Evolutionary conservation across 2,113 vertebrate species (phyloP), one percentile per base, ranked within the genome.

Genomic region (Turdus rufiventris): DNA sequence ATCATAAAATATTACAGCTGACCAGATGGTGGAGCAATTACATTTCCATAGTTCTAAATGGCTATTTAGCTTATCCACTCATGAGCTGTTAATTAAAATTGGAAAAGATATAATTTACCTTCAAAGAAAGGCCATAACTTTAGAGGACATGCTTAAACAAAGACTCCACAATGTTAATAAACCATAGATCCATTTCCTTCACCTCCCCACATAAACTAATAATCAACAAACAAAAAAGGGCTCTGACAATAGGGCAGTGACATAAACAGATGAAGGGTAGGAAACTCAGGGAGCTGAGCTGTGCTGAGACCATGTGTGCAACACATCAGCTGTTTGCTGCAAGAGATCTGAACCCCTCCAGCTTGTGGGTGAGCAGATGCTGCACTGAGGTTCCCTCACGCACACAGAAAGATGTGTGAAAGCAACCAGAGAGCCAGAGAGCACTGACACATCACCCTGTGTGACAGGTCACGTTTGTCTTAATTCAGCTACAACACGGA

Each of bases 11-110:
- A 95, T 98, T 97, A 82, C 86, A 94, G 97, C 98, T 98, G 98
- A 98, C 98, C 98, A 98, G 98, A 97, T 98, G 98, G 98, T 98
- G 98, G 98, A 98, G 98, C 97, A 98, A 95, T 97, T 98, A 98
- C 98, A 98, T 98, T 98, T 98, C 97, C 83, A 93, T 93, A 96
- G 92, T 94, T 97, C 88, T 97, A 91, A 95, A 95, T 96, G 97
- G 96, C 95, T 97, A 97, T 96, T 97, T 97, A 95, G 71, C 92
- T 96, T 96, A 97, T 85, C 92, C 89, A 92, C 76, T 93, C 90
- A 79, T 95, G 82, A 97, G 82, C 73, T 91, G 81, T 89, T 96
- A 97, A 97, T 97, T 96, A 96, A 94, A 96, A 93, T 60, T 51
- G 72, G 80, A 85, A 95, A 92, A 95, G 19, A 94, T 79, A 88